Percentiles rank a stretch among this genome's conserved stretches.
Evolutionary conservation across 2,113 vertebrate species (phyloP).

Genomic region (Protobothrops flavoviridis): DNA sequence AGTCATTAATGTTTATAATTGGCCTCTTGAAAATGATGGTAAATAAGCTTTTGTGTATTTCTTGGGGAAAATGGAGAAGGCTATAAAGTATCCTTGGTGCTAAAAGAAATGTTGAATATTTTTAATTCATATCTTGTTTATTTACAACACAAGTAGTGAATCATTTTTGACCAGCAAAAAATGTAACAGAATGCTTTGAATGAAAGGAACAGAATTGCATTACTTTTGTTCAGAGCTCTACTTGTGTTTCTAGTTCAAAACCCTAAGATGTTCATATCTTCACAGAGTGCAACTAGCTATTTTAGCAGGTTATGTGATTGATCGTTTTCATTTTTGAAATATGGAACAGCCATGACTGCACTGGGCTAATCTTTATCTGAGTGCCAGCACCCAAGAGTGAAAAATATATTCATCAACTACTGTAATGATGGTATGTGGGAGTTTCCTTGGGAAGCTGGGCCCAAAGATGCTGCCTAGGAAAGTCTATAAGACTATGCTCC

Average conservation of each 20-base stretch:
- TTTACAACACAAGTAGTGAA: not conserved
- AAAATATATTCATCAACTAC: not conserved
- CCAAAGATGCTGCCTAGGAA: too few relatives aligned
- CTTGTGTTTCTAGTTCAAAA: not conserved
- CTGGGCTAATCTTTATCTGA: not conserved
- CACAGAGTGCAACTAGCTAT: not conserved
- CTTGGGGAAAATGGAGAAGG: too few relatives aligned
- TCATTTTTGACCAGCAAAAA: not conserved
- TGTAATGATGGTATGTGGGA: too few relatives aligned
- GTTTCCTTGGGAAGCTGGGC: too few relatives aligned
- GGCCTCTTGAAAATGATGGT: not conserved
- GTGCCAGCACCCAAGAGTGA: not conserved
- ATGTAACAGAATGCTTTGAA: not conserved
- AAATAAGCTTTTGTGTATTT: not conserved
- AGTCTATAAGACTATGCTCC: too few relatives aligned
- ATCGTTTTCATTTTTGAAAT: not conserved
- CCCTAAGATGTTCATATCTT: not conserved
- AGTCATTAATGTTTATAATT: not conserved
- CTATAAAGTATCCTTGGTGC: not conserved
- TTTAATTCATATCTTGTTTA: not conserved
- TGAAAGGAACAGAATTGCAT: not conserved
- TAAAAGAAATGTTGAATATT: not conserved
- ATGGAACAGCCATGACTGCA: not conserved
- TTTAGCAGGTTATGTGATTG: not conserved
- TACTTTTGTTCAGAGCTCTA: not conserved